Base-by-base conservation (phyloP, 2,797 vertebrate species). In the Centropyge bicolor region DNA sequence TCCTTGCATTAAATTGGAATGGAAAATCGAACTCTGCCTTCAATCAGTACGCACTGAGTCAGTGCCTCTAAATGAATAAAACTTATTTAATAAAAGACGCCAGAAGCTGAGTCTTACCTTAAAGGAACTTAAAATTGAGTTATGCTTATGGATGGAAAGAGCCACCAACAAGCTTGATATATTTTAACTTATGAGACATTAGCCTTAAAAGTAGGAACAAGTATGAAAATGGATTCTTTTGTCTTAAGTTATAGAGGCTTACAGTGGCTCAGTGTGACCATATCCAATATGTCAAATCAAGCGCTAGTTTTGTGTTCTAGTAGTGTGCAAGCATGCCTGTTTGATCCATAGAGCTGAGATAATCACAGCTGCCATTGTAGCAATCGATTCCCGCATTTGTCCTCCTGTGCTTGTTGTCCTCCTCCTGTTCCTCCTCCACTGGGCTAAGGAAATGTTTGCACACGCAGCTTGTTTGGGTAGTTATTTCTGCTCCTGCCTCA, bases 401-500 rank as follows among this genome's bases (percentile, higher is more conserved):
- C 67, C 74, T 88, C 74, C 36, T n/a, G 66, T 79, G 74, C 74
- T 72, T 65, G 65, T 80, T 36, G 13, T 81, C 70, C 48, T 78
- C 65, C 70, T 64, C 73, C 27, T 55, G 43, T 64, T 77, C 56
- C 73, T 63, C 55, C 59, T 88, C 62, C 49, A 8, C 69, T 45
- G 69, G 67, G 76, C 76, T 14, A 19, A 76, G 79, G 82, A 88
- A 83, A 80, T 78, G 65, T 78, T 89, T 80, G 51, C 78, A 74
- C 86, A 83, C 65, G 41, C 62, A 45, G 81, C 72, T 86, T 85
- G 82, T 88, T 88, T 75, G 74, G 70, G 78, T 82, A 62, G 71
- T 83, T 90, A 89, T 92, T 90, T 89, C 81, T 89, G 83, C 79
- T 75, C 55, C 60, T 14, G 82, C 86, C 85, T 89, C 77, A 67